Base-by-base conservation (phyloP, 2,113 vertebrate species). In the Phocoena phocoena region DNA sequence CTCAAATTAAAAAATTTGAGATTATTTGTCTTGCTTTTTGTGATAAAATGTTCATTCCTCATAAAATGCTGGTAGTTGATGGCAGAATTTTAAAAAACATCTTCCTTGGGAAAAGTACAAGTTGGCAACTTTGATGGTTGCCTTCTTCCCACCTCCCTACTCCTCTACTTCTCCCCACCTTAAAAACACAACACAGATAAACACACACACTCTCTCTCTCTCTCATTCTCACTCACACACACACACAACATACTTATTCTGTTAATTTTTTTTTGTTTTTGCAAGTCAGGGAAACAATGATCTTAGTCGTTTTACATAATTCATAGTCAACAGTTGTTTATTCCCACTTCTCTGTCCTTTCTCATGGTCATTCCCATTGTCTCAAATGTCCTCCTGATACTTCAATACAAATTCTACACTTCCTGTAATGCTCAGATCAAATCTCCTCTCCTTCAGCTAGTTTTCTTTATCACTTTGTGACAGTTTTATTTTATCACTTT, bases 101-200 rank as follows among this genome's bases (percentile, higher is more conserved):
- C 18, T 97, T 96, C 44, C 68, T 90, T 76, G 68, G 47, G 28
- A 14, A 93, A 85, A 71, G 9, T 31, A 6, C 79, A 53, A 90
- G 70, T 53, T 90, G 81, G 15, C 5, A 63, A 28, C 44, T 80
- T 73, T 86, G 33, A 73, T 63, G 41, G 5, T n/a, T 44, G 10
- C 28, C 21, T 47, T 86, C 21, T 73, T 58, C 55, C 44, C 5
- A 62, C 5, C 11, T 38, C 6, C 31, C 8, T 41, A 26, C 2
- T 4, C 1, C 1, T 71, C 13, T 14, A 12, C 4, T n/a, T 36
- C 21, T 53, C 8, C 36, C 23, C 6, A 12, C 17, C 2, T 25
- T n/a, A 81, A 20, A 85, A 85, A n/a, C 50, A 68, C 38, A n/a
- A 58, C 8, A 26, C 81, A 76, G 44, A 79, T 38, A 47, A 80